These are phyloP conservation scores for Nipponia nippon DNA, from an alignment of 2,113 vertebrate species.

Conservation along the genomic window DNA sequence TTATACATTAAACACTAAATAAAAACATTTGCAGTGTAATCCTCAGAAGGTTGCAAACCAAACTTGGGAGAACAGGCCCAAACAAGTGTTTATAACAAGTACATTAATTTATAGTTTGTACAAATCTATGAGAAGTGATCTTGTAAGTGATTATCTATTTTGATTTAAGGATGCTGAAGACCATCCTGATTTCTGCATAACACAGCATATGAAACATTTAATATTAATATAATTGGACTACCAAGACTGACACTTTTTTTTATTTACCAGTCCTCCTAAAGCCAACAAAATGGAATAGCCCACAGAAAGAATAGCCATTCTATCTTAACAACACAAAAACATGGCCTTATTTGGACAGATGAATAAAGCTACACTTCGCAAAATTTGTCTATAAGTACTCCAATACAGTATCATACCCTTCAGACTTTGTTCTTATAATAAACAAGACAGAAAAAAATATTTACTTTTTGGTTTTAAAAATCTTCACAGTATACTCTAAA, in stretches of 20 bases:
- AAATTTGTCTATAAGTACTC: background rate
- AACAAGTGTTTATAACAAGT: background rate
- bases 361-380: background rate
- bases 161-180: background rate
- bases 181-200: background rate
- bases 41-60: background rate
- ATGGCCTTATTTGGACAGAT: background rate
- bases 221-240: background rate
- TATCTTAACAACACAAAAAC: background rate
- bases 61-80: background rate
- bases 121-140: background rate
- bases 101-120: background rate
- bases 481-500: background rate
- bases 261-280: background rate
- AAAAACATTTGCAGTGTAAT: background rate
- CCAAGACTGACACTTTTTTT: background rate
- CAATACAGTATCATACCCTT: background rate
- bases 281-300: background rate
- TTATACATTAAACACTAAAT: background rate
- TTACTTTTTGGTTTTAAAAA: background rate
- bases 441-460: rapidly evolving
- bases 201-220: background rate
- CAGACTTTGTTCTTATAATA: background rate
- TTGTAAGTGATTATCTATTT: background rate
- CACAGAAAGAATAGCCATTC: background rate